Percentiles rank a stretch among this genome's conserved stretches.
phyloP scores from a whole-genome alignment of 2,113 vertebrate genomes.

The Bagarius yarrelli region DNA sequence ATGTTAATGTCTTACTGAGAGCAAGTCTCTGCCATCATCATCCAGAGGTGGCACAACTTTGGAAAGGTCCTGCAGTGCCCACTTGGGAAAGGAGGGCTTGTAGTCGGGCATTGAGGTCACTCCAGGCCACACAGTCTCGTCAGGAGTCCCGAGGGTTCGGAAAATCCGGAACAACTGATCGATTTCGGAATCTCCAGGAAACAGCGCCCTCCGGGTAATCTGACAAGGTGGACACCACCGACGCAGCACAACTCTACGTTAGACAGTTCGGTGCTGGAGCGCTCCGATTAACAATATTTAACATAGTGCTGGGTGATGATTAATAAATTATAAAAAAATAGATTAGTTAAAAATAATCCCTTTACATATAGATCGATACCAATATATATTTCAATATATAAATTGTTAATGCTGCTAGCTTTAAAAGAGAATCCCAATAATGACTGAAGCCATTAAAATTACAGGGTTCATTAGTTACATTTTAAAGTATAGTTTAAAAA shows the following conservation, averaged over 20 bases:
- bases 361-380: too few species aligned
- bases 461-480: too few species aligned
- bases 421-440: too few species aligned
- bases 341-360: too few species aligned
- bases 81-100: constrained; percentile 91
- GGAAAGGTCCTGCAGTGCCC: constrained; percentile 86
- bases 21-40: constrained; percentile 85
- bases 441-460: too few species aligned
- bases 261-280: neutral
- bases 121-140: constrained; percentile 86
- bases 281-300: neutral
- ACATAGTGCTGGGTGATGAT: too few species aligned
- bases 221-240: constrained; percentile 50
- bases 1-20: constrained; percentile 74
- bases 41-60: constrained; percentile 90
- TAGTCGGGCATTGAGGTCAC: constrained; percentile 94
- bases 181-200: constrained; percentile 92
- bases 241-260: neutral
- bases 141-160: constrained; percentile 89
- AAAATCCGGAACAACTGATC: constrained; percentile 94
- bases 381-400: too few species aligned
- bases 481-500: too few species aligned
- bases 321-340: too few species aligned
- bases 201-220: constrained; percentile 86
- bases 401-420: too few species aligned